Evolutionary conservation across 2,888 invertebrate genomes (phyloP).

Genomic region (Tipula unca): DNA sequence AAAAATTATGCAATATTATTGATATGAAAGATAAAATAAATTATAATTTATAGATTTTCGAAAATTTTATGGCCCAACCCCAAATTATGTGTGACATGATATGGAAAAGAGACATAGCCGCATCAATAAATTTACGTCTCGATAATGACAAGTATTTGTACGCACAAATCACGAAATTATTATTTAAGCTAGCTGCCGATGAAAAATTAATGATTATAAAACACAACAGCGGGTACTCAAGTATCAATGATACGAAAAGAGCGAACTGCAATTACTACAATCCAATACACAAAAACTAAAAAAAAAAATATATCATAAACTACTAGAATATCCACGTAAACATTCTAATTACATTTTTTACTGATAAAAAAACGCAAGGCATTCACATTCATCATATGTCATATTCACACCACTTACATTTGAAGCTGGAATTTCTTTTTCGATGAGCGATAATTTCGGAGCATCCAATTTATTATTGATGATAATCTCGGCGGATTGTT

Average conservation of each 20-base stretch:
- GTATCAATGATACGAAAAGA: no score
- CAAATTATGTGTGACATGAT: background rate
- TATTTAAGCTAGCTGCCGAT: background rate
- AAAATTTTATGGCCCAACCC: background rate
- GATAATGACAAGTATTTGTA: background rate
- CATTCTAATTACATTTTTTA: background rate
- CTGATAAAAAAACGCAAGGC: background rate
- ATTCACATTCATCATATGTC: background rate
- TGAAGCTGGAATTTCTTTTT: constrained; percentile 17
- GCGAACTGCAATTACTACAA: no score
- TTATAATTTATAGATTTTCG: background rate
- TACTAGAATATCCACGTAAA: constrained; percentile 1
- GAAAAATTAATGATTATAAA: background rate
- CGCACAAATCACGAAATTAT: background rate
- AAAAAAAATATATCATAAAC: background rate
- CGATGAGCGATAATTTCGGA: background rate
- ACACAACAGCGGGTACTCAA: no score
- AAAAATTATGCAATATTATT: background rate
- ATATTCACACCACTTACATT: constrained; percentile 1
- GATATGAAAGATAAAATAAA: background rate
- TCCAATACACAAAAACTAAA: no score
- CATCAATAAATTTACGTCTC: background rate
- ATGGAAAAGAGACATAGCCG: background rate
- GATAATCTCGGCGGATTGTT: background rate
- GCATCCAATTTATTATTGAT: background rate